A percentile compares a stretch with the other conserved stretches of the same genome.
Conservation (phyloP, 2,113 vertebrate genomes). For the Chlorodrepanis virens region DNA sequence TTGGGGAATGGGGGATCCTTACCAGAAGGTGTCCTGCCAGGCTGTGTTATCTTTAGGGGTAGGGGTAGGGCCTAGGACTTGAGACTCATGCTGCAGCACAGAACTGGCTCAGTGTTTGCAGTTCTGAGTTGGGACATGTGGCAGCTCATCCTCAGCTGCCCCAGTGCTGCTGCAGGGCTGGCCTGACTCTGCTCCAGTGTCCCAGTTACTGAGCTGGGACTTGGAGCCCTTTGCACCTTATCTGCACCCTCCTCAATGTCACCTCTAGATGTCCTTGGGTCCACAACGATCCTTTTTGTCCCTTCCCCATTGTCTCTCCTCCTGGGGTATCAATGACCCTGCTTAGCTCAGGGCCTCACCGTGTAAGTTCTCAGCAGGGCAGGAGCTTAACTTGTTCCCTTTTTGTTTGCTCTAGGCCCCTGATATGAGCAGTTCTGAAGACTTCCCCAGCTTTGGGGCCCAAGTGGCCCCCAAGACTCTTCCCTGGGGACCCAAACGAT, state of each 20-base stretch:
- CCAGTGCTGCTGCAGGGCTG: not conserved
- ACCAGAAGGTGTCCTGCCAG: not conserved
- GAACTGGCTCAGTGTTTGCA: not conserved
- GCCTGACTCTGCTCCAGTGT: not conserved
- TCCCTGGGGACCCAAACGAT: constrained; percentile 98
- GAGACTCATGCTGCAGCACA: not conserved
- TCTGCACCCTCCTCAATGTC: not conserved
- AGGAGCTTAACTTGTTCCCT: constrained; percentile 35
- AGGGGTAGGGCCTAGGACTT: not conserved
- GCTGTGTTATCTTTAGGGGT: not conserved
- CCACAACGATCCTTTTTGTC: accelerated
- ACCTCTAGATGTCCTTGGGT: not conserved
- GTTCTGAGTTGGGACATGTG: not conserved
- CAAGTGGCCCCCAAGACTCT: constrained; percentile 89
- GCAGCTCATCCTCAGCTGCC: not conserved
- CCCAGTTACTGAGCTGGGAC: not conserved
- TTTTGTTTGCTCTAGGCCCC: constrained; percentile 84
- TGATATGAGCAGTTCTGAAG: constrained; percentile 98
- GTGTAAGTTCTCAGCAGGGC: not conserved
- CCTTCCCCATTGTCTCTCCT: not conserved
- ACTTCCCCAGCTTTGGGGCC: constrained; percentile 97
- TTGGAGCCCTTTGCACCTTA: not conserved
- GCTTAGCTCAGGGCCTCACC: not conserved
- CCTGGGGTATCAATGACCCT: not conserved
- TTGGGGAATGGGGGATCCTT: not conserved